Conservation (phyloP, 1,140 invertebrate species). For the Leucophenga varia region DNA sequence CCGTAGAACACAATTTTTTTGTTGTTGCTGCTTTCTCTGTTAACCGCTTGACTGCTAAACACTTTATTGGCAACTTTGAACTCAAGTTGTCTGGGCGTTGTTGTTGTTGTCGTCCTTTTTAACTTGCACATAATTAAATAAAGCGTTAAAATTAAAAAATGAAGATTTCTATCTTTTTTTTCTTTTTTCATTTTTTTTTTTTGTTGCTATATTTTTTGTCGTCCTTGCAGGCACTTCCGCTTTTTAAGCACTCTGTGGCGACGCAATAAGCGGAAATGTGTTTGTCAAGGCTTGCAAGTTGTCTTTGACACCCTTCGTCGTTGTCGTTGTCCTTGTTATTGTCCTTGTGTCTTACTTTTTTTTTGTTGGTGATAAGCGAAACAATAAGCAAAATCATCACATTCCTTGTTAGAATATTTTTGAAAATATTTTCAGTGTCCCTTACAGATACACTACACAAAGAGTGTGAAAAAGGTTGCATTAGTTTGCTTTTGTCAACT, state of each 20-base stretch:
- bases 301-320: not conserved
- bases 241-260: slow-evolving; percentile 17
- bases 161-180: slow-evolving; percentile 41
- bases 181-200: slow-evolving; percentile 6
- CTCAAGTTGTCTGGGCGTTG: slow-evolving; percentile 39
- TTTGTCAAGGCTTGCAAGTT: slow-evolving; percentile 14
- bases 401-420: too few species aligned
- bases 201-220: slow-evolving; percentile 22
- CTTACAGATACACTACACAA: too few species aligned
- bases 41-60: slow-evolving; percentile 32
- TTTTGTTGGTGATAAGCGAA: slow-evolving; percentile 16
- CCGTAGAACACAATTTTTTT: too few species aligned
- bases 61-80: slow-evolving; percentile 47
- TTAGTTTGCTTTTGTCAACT: too few species aligned
- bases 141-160: slow-evolving; percentile 56
- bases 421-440: too few species aligned
- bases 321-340: not conserved
- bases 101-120: slow-evolving; percentile 14
- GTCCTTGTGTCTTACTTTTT: too few species aligned
- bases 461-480: too few species aligned
- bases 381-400: too few species aligned
- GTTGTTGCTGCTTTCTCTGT: slow-evolving; percentile 16
- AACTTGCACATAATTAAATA: slow-evolving; percentile 47
- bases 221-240: slow-evolving; percentile 31
- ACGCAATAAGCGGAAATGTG: slow-evolving; percentile 14